Evolutionary conservation across 2,888 invertebrate species (phyloP), one percentile per base, ranked within the genome.

Genomic region (Odontothrips loti): DNA sequence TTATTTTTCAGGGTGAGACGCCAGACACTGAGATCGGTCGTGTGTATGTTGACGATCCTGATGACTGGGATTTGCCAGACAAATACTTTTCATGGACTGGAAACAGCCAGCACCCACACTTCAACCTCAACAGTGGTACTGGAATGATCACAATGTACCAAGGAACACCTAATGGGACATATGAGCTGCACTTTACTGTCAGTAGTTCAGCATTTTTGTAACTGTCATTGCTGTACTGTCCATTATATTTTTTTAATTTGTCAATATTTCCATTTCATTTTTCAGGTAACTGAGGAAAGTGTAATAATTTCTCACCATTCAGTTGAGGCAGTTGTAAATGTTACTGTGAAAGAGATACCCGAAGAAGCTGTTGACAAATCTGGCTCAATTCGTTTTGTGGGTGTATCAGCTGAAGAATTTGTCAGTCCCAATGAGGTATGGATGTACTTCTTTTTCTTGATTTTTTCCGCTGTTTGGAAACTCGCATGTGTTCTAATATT

Each of bases 21-120:
- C 94, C 93, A 0, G 92, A 94, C 83, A 94, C 94, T 0, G 92
- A 93, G 84, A 96, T 99, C 82, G 99, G 99, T 0, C 90, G 96
- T 0, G 96, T 96, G 0, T 99, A 94, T 88, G 98, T 98, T 0
- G 92, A 95, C 79, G 99, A 99, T 88, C 91, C 92, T 0, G 99
- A 99, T 86, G 99, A 99, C 86, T 99, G 98, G 98, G 99, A 99
- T 87, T 88, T 97, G 80, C 92, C 92, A 0, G 97, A 99, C 87
- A 99, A 99, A 88, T 88, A 90, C 20, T 99, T 97, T 86, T 90
- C 89, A 83, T 95, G 95, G 94, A 88, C 90, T 3, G 88, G 88
- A 81, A 87, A 89, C 68, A 85, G 85, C 63, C 87, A 87, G 23
- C 91, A 92, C 83, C 90, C 91, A 0, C 90, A 92, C 85, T 97